phyloP scores from a whole-genome alignment of 2,113 vertebrate genomes.

The Crotalus viridis region DNA sequence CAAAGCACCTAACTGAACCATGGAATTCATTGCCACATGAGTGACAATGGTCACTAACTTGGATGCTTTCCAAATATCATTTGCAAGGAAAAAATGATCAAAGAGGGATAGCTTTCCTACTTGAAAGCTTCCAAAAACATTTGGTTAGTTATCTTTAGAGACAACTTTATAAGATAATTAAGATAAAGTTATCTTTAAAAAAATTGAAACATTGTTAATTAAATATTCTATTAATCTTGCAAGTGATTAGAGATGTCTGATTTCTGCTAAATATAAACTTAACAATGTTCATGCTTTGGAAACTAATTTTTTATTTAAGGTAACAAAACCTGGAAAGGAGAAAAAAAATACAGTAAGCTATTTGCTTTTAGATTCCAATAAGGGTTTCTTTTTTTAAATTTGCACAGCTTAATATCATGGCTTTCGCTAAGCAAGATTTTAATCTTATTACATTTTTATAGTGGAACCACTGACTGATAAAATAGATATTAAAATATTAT shows the following conservation, averaged over 20 bases:
- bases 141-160: neutral
- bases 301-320: neutral
- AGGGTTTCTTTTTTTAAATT: neutral
- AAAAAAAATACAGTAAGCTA: neutral
- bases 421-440: neutral
- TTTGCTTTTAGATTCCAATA: neutral
- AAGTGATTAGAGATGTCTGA: neutral
- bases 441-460: neutral
- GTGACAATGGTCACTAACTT: neutral
- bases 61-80: neutral
- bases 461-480: neutral
- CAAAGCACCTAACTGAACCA: neutral
- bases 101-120: neutral
- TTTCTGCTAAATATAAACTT: neutral
- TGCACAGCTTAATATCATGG: neutral
- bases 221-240: neutral
- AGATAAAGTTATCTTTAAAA: neutral
- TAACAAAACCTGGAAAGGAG: neutral
- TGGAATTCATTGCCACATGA: neutral
- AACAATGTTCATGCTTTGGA: neutral
- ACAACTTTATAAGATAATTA: neutral
- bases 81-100: neutral
- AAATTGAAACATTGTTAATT: neutral
- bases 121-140: neutral
- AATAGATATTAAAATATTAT: neutral